Conservation (phyloP, 2,888 invertebrate species). For the Lottia gigantea region DNA sequence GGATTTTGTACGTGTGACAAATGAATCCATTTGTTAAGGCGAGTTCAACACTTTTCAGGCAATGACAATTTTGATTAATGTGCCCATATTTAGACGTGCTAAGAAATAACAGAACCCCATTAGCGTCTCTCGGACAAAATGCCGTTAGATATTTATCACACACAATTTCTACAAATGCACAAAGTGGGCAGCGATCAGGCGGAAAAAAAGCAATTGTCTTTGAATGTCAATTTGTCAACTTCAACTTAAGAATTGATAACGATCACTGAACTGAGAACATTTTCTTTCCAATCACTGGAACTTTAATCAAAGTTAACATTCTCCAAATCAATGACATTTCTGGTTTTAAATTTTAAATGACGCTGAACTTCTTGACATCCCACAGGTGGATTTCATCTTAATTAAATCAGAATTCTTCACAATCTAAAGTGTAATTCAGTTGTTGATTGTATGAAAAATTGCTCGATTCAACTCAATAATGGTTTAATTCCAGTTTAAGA, state of each 20-base stretch:
- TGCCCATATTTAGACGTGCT: background rate
- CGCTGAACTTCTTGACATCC: background rate
- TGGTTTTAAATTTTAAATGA: background rate
- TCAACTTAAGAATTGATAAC: background rate
- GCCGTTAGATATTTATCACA: constrained; percentile 3
- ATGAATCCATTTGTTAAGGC: background rate
- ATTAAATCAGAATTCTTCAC: background rate
- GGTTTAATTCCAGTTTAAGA: too few relatives aligned
- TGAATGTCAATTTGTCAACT: constrained; percentile 8
- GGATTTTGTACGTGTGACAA: background rate
- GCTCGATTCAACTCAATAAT: too few relatives aligned
- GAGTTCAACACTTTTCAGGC: background rate
- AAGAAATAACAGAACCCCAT: background rate
- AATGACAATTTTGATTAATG: constrained; percentile 3
- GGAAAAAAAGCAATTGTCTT: constrained; percentile 8
- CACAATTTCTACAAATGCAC: background rate
- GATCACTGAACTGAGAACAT: background rate
- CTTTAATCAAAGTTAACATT: constrained; percentile 6
- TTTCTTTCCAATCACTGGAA: background rate
- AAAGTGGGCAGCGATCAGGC: background rate
- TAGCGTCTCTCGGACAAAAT: background rate
- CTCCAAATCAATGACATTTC: background rate
- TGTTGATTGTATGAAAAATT: too few relatives aligned
- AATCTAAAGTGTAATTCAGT: too few relatives aligned
- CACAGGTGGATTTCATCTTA: background rate